phyloP scores from a whole-genome alignment of 37 sponge, comb jelly and placozoan genomes.

The Cliona cf. orientalis region DNA sequence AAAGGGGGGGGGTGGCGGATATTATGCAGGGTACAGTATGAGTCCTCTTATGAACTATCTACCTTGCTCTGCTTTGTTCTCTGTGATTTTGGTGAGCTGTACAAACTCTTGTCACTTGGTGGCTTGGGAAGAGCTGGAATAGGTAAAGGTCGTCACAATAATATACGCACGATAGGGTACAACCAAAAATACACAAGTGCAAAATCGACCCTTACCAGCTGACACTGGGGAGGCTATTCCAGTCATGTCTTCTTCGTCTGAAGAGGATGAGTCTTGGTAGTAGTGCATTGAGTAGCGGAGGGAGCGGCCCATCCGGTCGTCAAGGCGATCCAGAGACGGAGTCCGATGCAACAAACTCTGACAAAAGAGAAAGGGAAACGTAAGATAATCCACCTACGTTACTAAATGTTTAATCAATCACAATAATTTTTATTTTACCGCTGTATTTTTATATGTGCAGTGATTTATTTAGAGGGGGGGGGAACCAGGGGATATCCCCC shows the following conservation, averaged over 20 bases:
- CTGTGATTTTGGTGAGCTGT: background rate
- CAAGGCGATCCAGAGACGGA: constrained; percentile 61
- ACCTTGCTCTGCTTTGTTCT: background rate
- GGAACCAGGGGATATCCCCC: too few species aligned
- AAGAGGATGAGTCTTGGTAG: constrained; percentile 30
- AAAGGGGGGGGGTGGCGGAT: background rate
- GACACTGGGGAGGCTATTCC: constrained; percentile 8
- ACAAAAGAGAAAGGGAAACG: background rate
- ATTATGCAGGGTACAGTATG: background rate
- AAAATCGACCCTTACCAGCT: constrained; percentile 3
- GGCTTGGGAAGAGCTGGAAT: constrained; percentile 7
- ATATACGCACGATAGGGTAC: too few species aligned
- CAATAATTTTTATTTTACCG: too few species aligned
- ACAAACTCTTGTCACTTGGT: background rate
- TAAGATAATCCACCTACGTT: too few species aligned
- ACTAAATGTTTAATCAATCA: too few species aligned
- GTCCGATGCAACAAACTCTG: constrained; percentile 47
- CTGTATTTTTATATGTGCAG: too few species aligned
- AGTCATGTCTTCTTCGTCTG: constrained; percentile 49
- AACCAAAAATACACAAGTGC: background rate
- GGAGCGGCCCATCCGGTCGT: constrained; percentile 56
- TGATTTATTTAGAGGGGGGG: too few species aligned
- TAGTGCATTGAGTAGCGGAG: constrained; percentile 13
- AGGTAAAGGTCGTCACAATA: background rate
- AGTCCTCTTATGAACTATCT: background rate